A percentile compares a stretch with the other conserved stretches of the same genome.
Evolutionary conservation across 2,797 vertebrate genomes (phyloP).

Genomic region (Hydrophis major): DNA sequence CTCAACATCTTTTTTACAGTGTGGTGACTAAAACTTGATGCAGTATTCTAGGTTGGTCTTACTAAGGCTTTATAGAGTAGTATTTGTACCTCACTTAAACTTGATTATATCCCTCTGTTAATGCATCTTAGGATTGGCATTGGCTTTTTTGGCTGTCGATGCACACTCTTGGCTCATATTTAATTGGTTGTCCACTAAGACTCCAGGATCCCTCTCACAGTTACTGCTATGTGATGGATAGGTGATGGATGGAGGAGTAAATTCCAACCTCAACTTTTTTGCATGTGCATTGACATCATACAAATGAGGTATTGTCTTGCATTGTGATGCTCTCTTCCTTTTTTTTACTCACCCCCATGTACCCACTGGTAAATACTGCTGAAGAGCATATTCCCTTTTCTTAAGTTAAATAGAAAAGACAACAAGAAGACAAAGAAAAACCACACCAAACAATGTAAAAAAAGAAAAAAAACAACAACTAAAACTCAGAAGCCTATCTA

Average conservation of each 20-base stretch:
- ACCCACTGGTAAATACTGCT: background rate
- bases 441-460: background rate
- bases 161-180: too few relatives aligned
- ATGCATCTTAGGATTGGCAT: too few relatives aligned
- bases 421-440: background rate
- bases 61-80: too few relatives aligned
- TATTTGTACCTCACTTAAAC: too few relatives aligned
- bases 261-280: background rate
- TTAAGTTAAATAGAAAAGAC: background rate
- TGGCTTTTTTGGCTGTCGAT: too few relatives aligned
- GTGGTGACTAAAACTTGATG: too few relatives aligned
- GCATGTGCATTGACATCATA: background rate
- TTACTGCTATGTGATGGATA: too few relatives aligned
- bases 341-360: background rate
- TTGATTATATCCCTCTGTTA: too few relatives aligned
- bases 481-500: background rate
- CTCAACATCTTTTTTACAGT: too few relatives aligned
- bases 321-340: background rate
- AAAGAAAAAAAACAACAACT: background rate
- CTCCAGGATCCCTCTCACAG: too few relatives aligned
- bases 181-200: too few relatives aligned
- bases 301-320: background rate
- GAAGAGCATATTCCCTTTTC: background rate
- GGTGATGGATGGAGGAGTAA: background rate
- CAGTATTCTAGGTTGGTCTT: too few relatives aligned